A percentile compares a stretch with the other conserved stretches of the same genome.
Evolutionary conservation across 2,113 vertebrate species (phyloP).

Genomic region (Apus apus): DNA sequence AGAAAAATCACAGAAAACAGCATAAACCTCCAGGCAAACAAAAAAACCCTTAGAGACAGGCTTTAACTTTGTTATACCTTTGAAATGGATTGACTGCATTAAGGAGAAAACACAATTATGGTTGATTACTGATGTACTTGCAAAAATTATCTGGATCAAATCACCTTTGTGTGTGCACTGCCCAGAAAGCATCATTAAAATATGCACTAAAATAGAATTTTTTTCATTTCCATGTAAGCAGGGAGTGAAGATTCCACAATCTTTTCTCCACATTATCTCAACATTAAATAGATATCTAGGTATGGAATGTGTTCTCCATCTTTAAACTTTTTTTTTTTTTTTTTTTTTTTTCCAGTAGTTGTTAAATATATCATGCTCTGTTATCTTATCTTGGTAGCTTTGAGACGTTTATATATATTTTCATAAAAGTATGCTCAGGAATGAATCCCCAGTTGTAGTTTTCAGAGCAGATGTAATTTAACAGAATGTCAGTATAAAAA

Average conservation of each 20-base stretch:
- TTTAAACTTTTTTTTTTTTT: conserved; percentile 3
- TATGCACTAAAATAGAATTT: background rate
- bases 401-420: background rate
- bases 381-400: conserved; percentile 7
- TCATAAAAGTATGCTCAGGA: background rate
- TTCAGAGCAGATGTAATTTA: conserved; percentile 2
- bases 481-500: background rate
- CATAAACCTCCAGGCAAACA: background rate
- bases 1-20: background rate
- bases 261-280: conserved; percentile 5
- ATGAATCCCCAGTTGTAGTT: background rate
- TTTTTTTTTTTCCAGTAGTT: background rate
- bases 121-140: background rate
- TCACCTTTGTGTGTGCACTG: background rate
- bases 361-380: conserved; percentile 1
- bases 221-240: background rate
- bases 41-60: background rate
- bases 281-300: background rate
- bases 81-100: background rate
- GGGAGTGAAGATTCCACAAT: background rate
- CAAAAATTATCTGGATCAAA: background rate
- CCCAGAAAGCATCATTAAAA: background rate
- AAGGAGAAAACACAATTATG: background rate
- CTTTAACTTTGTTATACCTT: background rate
- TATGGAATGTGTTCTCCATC: conserved; percentile 11